Evolutionary conservation across 2,113 vertebrate genomes (phyloP), one percentile per base, ranked within the genome.

Genomic region (Mionectes macconnelli): DNA sequence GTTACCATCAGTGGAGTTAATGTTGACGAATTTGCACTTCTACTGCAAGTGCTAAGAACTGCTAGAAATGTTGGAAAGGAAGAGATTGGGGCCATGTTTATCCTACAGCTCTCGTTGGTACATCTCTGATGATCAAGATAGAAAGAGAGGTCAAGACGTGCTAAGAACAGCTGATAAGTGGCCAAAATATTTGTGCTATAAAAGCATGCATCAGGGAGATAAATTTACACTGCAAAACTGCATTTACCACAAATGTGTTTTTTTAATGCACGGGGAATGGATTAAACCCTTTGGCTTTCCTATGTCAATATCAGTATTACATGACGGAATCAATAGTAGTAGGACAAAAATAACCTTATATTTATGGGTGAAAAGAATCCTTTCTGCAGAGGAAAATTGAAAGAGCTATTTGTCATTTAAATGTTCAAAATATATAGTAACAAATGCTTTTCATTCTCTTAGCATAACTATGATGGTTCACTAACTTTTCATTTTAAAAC

Each of bases 1-100:
- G 27, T 45, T 85, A 40, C 14, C 21, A 53, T 69, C n/a, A 30
- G 4, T 55, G 28, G 30, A 72, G 4, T 37, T 68, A 64, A 66
- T 20, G 24, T 55, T 84, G 37, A n/a, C 81, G 57, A 81, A 92
- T 87, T 78, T 84, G 17, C 18, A 68, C 28, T 77, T 81, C 30
- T 55, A 30, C 19, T 55, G 18, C 28, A 12, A 53, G 23, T 14
- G 15, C 6, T 72, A 68, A 47, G 60, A 74, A 57, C 7, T 64
- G 23, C 12, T 85, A 62, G 16, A 56, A 91, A 53, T 55, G 7
- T 37, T 89, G 39, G 14, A 77, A 84, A 78, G 9, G 10, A 5
- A 47, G 6, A 6, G 31, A 66, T 35, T 55, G 14, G 6, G 47
- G 31, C 2, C 0, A 1, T 45, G 10, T 62, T 82, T 82, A 53